A percentile compares a stretch with the other conserved stretches of the same genome.
Conservation (phyloP, 2,113 vertebrate genomes). For the Hystrix cristata region DNA sequence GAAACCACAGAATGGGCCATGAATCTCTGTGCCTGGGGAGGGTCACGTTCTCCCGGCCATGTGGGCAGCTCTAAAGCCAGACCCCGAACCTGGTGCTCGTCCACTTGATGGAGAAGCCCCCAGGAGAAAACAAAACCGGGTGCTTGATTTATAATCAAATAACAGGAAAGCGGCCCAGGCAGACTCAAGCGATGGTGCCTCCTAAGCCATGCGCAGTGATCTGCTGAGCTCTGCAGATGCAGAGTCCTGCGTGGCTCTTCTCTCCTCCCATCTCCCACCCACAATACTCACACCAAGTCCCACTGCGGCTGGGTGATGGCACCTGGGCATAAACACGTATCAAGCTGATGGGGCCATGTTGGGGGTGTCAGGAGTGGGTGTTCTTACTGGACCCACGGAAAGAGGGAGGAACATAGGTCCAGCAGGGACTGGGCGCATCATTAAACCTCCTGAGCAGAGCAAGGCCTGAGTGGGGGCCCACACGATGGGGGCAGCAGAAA, state of each 20-base stretch:
- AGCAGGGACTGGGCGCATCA: fast-evolving
- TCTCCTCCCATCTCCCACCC: background rate
- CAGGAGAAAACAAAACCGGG: constrained; percentile 30
- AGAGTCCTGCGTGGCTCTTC: background rate
- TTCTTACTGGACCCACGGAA: background rate
- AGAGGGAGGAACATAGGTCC: background rate
- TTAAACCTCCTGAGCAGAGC: no score
- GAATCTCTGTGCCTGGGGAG: constrained; percentile 73
- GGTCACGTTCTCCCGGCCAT: constrained; percentile 64
- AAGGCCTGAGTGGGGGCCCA: background rate
- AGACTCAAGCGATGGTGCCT: background rate
- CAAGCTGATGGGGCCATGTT: background rate
- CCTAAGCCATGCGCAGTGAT: background rate
- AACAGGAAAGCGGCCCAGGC: background rate
- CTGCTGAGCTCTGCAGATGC: background rate
- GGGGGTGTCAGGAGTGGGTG: background rate
- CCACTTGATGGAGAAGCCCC: background rate
- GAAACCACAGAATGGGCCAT: constrained; percentile 84
- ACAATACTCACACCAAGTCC: background rate
- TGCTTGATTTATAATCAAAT: constrained; percentile 52
- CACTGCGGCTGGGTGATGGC: fast-evolving
- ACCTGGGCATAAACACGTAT: fast-evolving
- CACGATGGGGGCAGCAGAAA: background rate
- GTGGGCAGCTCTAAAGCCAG: constrained; percentile 52
- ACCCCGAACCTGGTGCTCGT: constrained; percentile 47